These are phyloP conservation scores for Drosophila planitibia DNA, from an alignment of 2,888 invertebrate species.

Conservation along the genomic window DNA sequence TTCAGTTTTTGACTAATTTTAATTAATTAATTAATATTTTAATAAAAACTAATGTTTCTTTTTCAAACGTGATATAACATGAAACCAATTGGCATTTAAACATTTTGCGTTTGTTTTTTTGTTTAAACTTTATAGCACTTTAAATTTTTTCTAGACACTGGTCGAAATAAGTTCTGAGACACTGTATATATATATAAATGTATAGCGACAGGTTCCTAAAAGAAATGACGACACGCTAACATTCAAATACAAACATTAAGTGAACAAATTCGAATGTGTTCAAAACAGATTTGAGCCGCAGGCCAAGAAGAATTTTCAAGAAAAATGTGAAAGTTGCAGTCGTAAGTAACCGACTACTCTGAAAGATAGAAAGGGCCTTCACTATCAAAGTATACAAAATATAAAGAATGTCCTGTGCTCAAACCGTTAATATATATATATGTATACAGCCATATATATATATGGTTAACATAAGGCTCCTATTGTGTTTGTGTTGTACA, in stretches of 20 bases:
- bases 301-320: slow-evolving; percentile 22
- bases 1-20: no score
- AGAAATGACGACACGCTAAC: slow-evolving; percentile 55
- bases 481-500: background rate
- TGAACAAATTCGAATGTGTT: slow-evolving; percentile 22
- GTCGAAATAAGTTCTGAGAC: no score
- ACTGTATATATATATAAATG: background rate
- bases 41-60: no score
- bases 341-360: no score
- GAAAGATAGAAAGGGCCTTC: no score
- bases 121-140: no score
- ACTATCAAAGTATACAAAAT: background rate
- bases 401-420: background rate
- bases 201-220: slow-evolving; percentile 21
- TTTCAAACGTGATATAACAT: no score
- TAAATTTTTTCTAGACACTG: no score
- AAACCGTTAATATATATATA: background rate
- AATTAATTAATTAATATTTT: no score
- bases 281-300: slow-evolving; percentile 14
- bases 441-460: background rate
- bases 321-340: background rate
- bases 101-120: no score
- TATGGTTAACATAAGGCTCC: background rate
- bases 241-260: slow-evolving; percentile 58
- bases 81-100: no score